These are phyloP conservation scores for Perdita meconis DNA, from an alignment of 2,888 invertebrate genomes.

Conservation along the genomic window DNA sequence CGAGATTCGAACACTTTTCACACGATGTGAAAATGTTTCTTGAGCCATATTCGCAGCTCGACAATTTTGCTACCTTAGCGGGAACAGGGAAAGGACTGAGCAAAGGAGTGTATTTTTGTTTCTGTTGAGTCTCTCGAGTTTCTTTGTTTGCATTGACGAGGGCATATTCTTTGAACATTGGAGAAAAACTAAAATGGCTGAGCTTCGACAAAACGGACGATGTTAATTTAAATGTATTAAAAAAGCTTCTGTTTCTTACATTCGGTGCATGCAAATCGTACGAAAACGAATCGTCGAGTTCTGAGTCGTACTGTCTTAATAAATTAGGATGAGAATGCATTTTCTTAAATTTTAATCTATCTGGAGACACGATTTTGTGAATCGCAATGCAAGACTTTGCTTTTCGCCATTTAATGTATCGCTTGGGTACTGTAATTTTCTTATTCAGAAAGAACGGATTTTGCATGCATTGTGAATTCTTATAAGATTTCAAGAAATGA, in stretches of 20 bases:
- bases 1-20: slow-evolving; percentile 45
- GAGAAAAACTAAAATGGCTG: slow-evolving; percentile 75
- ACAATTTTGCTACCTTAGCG: slow-evolving; percentile 72
- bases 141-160: slow-evolving; percentile 62
- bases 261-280: slow-evolving; percentile 27
- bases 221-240: slow-evolving; percentile 64
- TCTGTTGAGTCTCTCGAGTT: slow-evolving; percentile 54
- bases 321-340: slow-evolving; percentile 74
- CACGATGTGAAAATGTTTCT: slow-evolving; percentile 44
- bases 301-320: slow-evolving; percentile 58
- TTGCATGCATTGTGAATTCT: slow-evolving; percentile 42
- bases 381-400: slow-evolving; percentile 74
- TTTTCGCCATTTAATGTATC: slow-evolving; percentile 75
- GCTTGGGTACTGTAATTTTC: slow-evolving; percentile 65
- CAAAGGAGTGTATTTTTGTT: slow-evolving; percentile 75
- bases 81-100: slow-evolving; percentile 73
- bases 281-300: slow-evolving; percentile 55
- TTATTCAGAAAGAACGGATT: slow-evolving; percentile 55
- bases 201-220: slow-evolving; percentile 74
- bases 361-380: slow-evolving; percentile 62
- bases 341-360: slow-evolving; percentile 67
- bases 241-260: slow-evolving; percentile 54
- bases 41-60: slow-evolving; percentile 56
- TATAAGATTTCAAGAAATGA: slow-evolving; percentile 40
- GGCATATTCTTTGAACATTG: slow-evolving; percentile 74